Conservation (phyloP, 64 coral and sea anemone genomes). For the Dendronephthya gigantea region DNA sequence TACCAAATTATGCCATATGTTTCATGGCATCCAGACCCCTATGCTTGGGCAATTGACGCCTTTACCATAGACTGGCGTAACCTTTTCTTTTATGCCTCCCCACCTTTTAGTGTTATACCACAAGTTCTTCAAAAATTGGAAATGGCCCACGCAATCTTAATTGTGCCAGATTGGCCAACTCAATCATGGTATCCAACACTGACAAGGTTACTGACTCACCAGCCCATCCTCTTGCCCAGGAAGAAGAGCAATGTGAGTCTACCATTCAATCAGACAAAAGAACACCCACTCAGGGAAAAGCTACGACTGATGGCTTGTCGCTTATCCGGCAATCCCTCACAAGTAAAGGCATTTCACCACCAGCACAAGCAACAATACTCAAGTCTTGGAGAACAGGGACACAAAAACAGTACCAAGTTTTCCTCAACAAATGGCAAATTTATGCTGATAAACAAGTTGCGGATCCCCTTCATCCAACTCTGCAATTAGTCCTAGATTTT, state of each 20-base stretch:
- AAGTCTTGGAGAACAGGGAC: neutral
- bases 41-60: neutral
- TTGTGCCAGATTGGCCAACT: conserved; percentile 3
- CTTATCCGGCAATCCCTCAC: neutral
- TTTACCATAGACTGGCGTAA: neutral
- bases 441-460: neutral
- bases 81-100: neutral
- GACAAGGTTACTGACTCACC: neutral
- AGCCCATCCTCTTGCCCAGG: neutral
- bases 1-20: neutral
- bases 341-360: neutral
- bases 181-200: neutral
- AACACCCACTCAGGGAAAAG: neutral
- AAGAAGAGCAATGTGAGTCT: neutral
- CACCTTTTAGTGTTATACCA: neutral
- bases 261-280: neutral
- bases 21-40: conserved; percentile 1
- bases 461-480: neutral
- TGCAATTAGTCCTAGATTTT: neutral
- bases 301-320: neutral
- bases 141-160: neutral
- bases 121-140: neutral
- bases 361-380: neutral
- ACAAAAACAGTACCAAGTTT: neutral
- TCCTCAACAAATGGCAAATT: neutral